Conservation (phyloP, 2,888 invertebrate species). For the Drosophila antonietae region DNA sequence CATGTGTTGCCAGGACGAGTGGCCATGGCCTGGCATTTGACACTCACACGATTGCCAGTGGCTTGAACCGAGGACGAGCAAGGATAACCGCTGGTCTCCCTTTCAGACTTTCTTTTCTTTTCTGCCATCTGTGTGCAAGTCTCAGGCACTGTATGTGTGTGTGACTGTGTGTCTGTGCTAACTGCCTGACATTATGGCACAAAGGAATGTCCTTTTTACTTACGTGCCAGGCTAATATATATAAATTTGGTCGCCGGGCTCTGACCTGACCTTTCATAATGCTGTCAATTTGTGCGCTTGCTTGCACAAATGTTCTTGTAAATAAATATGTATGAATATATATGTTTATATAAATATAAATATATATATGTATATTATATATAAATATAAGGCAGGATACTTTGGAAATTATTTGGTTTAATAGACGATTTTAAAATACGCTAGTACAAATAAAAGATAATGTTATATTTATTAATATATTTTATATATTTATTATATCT, state of each 20-base stretch:
- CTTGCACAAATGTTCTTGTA: conserved; percentile 58
- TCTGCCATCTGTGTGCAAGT: conserved; percentile 32
- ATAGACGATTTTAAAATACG: conserved; percentile 22
- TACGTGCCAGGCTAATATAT: conserved; percentile 76
- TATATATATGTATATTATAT: neutral
- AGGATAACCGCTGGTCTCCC: conserved; percentile 58
- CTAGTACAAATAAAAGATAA: conserved; percentile 8
- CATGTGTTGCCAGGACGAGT: conserved; percentile 68
- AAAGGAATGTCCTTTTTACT: conserved; percentile 77
- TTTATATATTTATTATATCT: neutral
- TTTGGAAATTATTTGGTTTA: neutral
- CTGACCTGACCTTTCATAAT: conserved; percentile 78
- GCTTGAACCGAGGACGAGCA: conserved; percentile 66
- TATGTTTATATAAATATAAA: conserved; percentile 1
- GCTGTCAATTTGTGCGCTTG: conserved; percentile 79
- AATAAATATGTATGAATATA: conserved; percentile 27
- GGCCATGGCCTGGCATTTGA: conserved; percentile 63
- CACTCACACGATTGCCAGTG: conserved; percentile 64
- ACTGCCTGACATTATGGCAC: conserved; percentile 77
- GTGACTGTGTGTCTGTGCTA: conserved; percentile 56
- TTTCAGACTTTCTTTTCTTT: conserved; percentile 31
- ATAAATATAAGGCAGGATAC: conserved; percentile 8
- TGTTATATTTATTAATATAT: neutral
- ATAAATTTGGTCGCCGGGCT: conserved; percentile 65
- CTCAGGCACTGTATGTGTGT: conserved; percentile 28